Evolutionary conservation across 2,797 vertebrate genomes (phyloP).

Genomic region (Neopelma chrysocephalum): DNA sequence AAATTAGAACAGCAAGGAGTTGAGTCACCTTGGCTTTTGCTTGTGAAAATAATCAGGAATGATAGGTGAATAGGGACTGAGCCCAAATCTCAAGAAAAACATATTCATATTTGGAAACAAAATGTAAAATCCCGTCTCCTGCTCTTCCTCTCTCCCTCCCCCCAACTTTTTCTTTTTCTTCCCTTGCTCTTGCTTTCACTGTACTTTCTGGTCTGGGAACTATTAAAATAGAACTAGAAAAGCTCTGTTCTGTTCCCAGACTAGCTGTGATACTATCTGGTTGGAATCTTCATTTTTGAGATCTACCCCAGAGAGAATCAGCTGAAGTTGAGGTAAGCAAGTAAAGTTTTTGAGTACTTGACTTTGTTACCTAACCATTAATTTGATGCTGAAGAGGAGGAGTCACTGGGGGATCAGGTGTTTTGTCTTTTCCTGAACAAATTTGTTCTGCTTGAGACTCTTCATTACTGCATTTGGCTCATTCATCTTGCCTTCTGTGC

Average conservation of each 20-base stretch:
- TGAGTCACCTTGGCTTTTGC: conserved; percentile 43
- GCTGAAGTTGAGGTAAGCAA: background rate
- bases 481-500: background rate
- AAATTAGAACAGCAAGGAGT: conserved; percentile 22
- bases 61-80: conserved; percentile 6
- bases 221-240: conserved; percentile 11
- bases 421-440: background rate
- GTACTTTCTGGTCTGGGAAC: background rate
- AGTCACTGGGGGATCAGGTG: background rate
- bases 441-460: background rate
- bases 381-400: background rate
- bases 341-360: background rate
- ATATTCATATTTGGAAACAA: background rate
- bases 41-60: conserved; percentile 38
- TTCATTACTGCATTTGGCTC: background rate
- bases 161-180: background rate
- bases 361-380: background rate
- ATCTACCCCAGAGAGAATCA: background rate
- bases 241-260: background rate
- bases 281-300: background rate
- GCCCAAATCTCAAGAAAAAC: background rate
- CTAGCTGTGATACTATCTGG: background rate
- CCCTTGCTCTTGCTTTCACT: background rate
- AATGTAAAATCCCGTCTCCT: background rate
- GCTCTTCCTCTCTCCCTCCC: background rate